Base-by-base conservation (phyloP, 2,113 vertebrate species). In the Dipodomys merriami region DNA sequence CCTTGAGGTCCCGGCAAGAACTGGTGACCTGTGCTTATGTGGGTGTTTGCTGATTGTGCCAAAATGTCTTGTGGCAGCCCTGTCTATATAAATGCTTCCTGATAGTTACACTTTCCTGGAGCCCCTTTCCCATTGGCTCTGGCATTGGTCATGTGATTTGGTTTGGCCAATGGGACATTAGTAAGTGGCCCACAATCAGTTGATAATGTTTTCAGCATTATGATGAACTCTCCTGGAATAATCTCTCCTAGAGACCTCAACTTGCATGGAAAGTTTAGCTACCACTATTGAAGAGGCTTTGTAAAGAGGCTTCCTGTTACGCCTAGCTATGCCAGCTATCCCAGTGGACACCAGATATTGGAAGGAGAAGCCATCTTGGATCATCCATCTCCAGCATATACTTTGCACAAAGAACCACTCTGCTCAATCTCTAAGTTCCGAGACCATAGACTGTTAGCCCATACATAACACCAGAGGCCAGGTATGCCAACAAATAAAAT, bases 161-260 rank as follows among this genome's bases (percentile, higher is more conserved):
- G 22, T n/a, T 74, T 86, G 77, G 57, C 13, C 11, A 39, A 23
- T 0, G 12, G 80, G 35, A 60, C 6, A 0, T 16, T 6, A 67
- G 35, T 44, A 46, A n/a, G 39, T 27, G 2, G 49, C 60, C 30
- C 2, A 19, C n/a, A n/a, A 71, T 16, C 46, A 76, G 53, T 16
- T 44, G 30, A 23, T 29, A 11, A 2, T 57, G 53, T 5, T 60
- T 53, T n/a, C 2, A 5, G 1, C 1, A 0, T 62, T 5, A 20
- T 4, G 29, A 20, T 22, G 27, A 6, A 19, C 44, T 33, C 33
- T 84, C 5, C 10, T 6, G 11, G 39, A 79, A 29, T 46, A 11
- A 2, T 69, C 20, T 76, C 39, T 81, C 22, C 18, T 71, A 23
- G 74, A 9, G 6, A 57, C 39, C 87, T 83, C 29, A 88, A 35